Evolutionary conservation across 2,797 vertebrate species (phyloP), one percentile per base, ranked within the genome.

Genomic region (Merluccius polli): DNA sequence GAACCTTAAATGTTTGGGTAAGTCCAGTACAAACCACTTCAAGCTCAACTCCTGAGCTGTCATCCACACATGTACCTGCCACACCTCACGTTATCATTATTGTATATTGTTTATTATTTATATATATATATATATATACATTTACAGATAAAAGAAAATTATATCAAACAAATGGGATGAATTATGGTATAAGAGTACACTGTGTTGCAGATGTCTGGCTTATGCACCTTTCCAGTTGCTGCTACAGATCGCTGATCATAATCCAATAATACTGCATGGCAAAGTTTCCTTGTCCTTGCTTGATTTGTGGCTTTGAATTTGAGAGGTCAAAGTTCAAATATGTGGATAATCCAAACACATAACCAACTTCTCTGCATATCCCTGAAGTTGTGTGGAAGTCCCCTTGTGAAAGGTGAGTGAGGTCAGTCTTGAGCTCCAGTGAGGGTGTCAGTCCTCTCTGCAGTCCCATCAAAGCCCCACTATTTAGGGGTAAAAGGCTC

Each of bases 361-460:
- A 68, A 82, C 71, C 78, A 72, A 80, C 82, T 84, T 86, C 77
- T 30, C 30, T 69, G 36, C 80, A 86, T 82, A 79, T 85, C 84
- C 78, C 81, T 68, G 77, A 83, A 82, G 82, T 73, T 75, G 72
- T 85, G 31, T 89, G 88, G 86, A 90, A 91, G 86, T 91, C 85
- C 88, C 89, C 87, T 41, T 68, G 67, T 92, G 90, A 91, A 91
- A 92, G 85, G 77, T 80, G 89, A 93, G 88, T 87, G 70, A 68
- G 71, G 78, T 70, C 75, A 77, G 82, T 78, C 85, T 85, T 82
- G 78, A 59, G 70, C 85, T 85, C 84, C 73, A 77, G 81, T 81
- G 79, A 72, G 83, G 75, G 78, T 82, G 85, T 86, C 78, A 75
- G 74, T 87, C 82, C 86, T 81, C 67, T 82, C 83, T 77, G 81